phyloP scores from a whole-genome alignment of 2,113 vertebrate genomes.

The Myocastor coypus region DNA sequence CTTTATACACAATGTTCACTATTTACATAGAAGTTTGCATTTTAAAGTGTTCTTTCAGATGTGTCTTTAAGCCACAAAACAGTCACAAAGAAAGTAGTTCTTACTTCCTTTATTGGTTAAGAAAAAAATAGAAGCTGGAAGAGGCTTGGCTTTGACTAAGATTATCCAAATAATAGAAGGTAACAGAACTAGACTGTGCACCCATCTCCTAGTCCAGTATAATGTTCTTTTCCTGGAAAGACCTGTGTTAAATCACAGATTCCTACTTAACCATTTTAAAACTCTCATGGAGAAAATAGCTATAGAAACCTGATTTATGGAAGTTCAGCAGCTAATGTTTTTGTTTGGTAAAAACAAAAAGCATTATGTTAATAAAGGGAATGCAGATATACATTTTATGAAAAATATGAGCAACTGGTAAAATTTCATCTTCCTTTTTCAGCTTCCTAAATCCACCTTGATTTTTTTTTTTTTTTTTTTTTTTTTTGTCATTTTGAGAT shows the following conservation, averaged over 20 bases:
- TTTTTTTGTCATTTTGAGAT: no score
- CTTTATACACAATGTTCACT: not conserved
- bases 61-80: not conserved
- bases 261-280: conserved; percentile 29
- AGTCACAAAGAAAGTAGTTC: not conserved
- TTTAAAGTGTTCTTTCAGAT: conserved; percentile 36
- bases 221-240: not conserved
- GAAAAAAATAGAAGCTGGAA: not conserved
- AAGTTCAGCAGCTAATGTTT: conserved; percentile 1
- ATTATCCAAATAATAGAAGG: not conserved
- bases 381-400: not conserved
- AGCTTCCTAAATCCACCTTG: not conserved
- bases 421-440: conserved; percentile 24
- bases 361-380: conserved; percentile 8
- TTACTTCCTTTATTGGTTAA: not conserved
- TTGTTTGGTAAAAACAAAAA: conserved; percentile 46
- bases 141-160: not conserved
- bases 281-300: conserved; percentile 2
- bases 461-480: not conserved
- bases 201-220: conserved; percentile 21
- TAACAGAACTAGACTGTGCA: conserved; percentile 18
- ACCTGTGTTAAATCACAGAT: not conserved
- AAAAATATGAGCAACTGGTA: conserved; percentile 9
- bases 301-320: conserved; percentile 12
- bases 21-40: conserved; percentile 11